A percentile compares a stretch with the other conserved stretches of the same genome.
phyloP scores from a whole-genome alignment of 1,140 invertebrate genomes.

The Drosophila suzukii region DNA sequence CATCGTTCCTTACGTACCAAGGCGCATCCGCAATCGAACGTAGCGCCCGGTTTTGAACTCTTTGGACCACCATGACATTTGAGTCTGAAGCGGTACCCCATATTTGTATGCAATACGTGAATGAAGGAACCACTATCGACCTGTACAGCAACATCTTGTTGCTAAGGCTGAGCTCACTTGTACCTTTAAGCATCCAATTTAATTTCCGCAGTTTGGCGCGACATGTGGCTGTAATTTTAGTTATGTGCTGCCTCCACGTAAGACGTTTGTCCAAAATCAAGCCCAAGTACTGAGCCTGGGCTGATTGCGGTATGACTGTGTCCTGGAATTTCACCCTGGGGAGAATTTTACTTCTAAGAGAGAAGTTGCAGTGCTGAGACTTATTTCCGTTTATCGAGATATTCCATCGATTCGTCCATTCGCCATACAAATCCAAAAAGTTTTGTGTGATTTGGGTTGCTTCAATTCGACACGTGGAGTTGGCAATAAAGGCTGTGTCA shows the following conservation, averaged over 20 bases:
- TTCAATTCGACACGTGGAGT: background rate
- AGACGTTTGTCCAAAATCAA: background rate
- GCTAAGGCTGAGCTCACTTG: background rate
- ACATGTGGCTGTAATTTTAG: background rate
- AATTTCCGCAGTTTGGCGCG: background rate
- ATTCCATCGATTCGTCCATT: background rate
- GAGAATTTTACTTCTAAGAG: background rate
- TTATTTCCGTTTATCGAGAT: background rate
- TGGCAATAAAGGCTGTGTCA: background rate
- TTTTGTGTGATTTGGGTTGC: background rate
- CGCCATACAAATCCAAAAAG: background rate
- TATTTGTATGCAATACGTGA: background rate
- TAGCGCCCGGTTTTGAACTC: no score
- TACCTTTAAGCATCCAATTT: background rate
- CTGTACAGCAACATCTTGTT: background rate
- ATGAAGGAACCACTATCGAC: background rate
- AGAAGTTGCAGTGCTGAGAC: background rate
- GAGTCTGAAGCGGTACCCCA: background rate
- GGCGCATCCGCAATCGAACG: no score
- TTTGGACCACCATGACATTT: background rate
- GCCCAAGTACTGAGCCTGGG: background rate
- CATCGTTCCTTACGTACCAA: no score
- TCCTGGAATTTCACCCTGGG: no score
- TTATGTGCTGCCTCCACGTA: background rate
- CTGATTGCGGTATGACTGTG: no score